Evolutionary conservation across 1,140 invertebrate genomes (phyloP).

Genomic region (Meloidogyne floridensis): DNA sequence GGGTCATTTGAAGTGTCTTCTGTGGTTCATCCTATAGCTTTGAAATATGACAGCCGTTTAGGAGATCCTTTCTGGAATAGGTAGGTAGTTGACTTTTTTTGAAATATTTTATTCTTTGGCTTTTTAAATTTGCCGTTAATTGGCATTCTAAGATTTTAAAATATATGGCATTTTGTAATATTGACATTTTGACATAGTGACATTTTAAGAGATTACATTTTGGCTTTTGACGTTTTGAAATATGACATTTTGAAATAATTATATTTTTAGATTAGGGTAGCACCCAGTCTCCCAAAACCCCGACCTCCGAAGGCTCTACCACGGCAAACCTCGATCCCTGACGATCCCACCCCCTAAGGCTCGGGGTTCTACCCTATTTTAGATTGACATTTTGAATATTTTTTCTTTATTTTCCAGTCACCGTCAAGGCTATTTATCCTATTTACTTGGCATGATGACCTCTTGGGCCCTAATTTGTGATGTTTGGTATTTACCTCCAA

Average conservation of each 20-base stretch:
- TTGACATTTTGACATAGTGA: too few relatives aligned
- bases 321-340: too few relatives aligned
- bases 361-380: too few relatives aligned
- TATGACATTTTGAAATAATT: background rate
- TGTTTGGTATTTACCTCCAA: constrained; percentile 96
- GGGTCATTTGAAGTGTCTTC: constrained; percentile 89
- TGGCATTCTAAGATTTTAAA: too few relatives aligned
- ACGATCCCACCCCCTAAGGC: too few relatives aligned
- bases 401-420: constrained; percentile 68
- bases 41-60: constrained; percentile 91
- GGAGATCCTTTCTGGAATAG: constrained; percentile 99
- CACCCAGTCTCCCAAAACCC: too few relatives aligned
- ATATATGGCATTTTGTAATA: too few relatives aligned
- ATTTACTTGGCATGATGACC: constrained; percentile 94
- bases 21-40: constrained; percentile 63
- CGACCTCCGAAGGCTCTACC: too few relatives aligned
- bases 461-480: constrained; percentile 99
- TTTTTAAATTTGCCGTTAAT: too few relatives aligned
- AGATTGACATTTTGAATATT: background rate
- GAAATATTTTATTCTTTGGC: too few relatives aligned
- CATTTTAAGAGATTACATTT: background rate
- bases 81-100: constrained; percentile 62
- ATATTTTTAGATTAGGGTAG: background rate
- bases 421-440: constrained; percentile 81
- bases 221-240: too few relatives aligned